phyloP scores from a whole-genome alignment of 2,888 invertebrate genomes.

The Cryptophagus acutangulus region DNA sequence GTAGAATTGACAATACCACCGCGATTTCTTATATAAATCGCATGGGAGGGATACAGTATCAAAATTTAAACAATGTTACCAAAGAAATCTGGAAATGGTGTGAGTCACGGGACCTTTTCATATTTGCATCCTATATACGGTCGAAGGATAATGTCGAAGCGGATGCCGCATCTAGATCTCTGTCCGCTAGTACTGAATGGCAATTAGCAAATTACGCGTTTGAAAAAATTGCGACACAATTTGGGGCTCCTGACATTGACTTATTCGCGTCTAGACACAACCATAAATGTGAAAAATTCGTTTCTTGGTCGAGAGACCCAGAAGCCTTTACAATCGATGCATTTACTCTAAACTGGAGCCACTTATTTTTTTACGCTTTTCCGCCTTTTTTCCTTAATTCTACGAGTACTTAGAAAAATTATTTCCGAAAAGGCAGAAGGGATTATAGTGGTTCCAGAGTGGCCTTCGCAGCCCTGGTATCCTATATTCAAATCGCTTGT shows the following conservation, averaged over 20 bases:
- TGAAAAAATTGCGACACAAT: conserved; percentile 2
- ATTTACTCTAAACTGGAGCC: conserved; percentile 25
- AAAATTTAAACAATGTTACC: neutral
- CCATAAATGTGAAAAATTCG: conserved; percentile 12
- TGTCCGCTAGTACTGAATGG: too few relatives aligned
- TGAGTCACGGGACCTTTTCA: neutral
- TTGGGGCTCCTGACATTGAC: conserved; percentile 20
- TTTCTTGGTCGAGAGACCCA: conserved; percentile 20
- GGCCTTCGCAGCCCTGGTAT: conserved; percentile 18
- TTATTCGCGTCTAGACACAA: conserved; percentile 13
- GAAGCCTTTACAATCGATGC: conserved; percentile 27
- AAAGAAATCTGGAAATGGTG: neutral
- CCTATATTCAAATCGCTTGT: conserved; percentile 11
- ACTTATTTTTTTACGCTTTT: conserved; percentile 17
- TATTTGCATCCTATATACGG: neutral
- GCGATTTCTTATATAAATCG: neutral
- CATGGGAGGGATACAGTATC: neutral
- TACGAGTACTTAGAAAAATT: conserved; percentile 32
- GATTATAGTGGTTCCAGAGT: conserved; percentile 12
- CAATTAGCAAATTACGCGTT: neutral
- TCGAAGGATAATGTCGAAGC: neutral
- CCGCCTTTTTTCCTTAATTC: conserved; percentile 29
- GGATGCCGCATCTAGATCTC: neutral
- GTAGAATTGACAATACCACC: neutral
- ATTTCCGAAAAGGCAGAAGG: conserved; percentile 23